Percentiles rank a stretch among this genome's conserved stretches.
phyloP scores from a whole-genome alignment of 2,113 vertebrate species.

The Gavia stellata region DNA sequence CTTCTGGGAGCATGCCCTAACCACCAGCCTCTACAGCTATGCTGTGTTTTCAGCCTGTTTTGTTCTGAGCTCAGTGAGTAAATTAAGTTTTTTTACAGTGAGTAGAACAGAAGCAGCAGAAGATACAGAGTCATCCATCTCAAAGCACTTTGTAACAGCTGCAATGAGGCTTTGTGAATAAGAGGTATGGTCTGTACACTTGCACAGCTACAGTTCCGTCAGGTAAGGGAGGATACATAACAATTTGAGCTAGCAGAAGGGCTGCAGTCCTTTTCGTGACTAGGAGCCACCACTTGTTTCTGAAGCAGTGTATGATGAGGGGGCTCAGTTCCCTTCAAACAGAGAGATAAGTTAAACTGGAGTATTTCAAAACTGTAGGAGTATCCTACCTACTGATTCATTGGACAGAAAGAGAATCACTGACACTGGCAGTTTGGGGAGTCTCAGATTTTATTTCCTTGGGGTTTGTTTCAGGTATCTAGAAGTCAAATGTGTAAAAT shows the following conservation, averaged over 20 bases:
- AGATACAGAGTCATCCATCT: neutral
- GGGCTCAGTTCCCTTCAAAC: neutral
- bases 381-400: neutral
- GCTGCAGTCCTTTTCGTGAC: neutral
- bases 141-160: neutral
- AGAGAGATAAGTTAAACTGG: neutral
- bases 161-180: neutral
- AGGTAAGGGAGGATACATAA: fast-evolving
- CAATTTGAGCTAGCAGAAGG: neutral
- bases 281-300: neutral
- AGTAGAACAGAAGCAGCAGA: neutral
- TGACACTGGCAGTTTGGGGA: neutral
- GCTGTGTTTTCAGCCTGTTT: neutral
- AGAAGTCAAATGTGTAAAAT: neutral
- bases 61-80: neutral
- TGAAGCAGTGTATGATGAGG: neutral
- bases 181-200: neutral
- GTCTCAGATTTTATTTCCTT: neutral
- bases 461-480: neutral
- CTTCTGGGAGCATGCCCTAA: neutral
- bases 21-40: neutral
- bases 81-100: neutral
- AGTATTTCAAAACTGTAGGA: neutral
- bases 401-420: neutral
- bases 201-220: neutral